Evolutionary conservation across 2,797 vertebrate species (phyloP).

Genomic region (Muscicapa comitata): DNA sequence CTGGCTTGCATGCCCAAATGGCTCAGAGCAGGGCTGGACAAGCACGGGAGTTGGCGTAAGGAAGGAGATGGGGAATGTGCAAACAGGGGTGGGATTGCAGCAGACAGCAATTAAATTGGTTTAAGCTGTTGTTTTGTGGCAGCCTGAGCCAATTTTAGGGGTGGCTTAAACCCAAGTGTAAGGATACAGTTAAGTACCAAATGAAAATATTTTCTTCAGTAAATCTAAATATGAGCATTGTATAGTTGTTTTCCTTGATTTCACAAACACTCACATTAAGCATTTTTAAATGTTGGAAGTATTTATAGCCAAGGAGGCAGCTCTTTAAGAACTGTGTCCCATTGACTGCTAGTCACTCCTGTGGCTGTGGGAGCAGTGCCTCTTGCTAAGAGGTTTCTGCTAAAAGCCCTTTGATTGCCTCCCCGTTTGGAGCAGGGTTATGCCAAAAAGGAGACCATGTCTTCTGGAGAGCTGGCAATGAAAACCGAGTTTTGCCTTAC

Average conservation of each 20-base stretch:
- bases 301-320: neutral
- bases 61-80: neutral
- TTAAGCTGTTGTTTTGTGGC: slow-evolving; percentile 35
- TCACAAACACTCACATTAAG: neutral
- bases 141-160: slow-evolving; percentile 16
- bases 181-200: neutral
- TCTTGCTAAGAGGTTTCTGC: neutral
- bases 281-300: neutral
- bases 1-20: neutral
- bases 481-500: neutral
- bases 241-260: neutral
- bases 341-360: neutral
- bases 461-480: neutral
- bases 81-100: neutral
- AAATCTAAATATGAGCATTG: neutral
- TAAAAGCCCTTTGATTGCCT: neutral
- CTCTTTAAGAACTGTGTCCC: neutral
- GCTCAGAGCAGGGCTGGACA: neutral
- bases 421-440: neutral
- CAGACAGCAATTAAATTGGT: slow-evolving; percentile 22
- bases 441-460: neutral
- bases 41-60: neutral
- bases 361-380: neutral
- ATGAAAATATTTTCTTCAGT: neutral
- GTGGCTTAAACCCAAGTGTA: neutral